Conservation (phyloP, 2,888 invertebrate species). For the Agrochola lychnidis region DNA sequence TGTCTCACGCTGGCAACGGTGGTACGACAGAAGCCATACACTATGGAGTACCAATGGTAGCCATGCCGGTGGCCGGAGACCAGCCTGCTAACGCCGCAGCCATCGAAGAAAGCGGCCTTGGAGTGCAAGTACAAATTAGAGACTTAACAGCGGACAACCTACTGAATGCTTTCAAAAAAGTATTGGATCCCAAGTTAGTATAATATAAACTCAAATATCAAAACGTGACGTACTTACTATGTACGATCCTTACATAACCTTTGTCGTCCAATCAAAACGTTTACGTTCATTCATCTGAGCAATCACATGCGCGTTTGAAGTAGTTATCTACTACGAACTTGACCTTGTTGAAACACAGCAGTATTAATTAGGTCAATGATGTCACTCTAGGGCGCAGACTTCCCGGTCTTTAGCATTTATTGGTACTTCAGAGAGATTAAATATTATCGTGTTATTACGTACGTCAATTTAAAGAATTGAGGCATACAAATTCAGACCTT, state of each 20-base stretch:
- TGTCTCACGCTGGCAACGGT: constrained; percentile 91
- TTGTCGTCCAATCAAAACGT: not conserved
- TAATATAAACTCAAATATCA: not conserved
- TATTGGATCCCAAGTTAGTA: constrained; percentile 90
- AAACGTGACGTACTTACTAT: not conserved
- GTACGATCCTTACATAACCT: not conserved
- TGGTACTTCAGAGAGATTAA: not conserved
- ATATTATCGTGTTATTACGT: not conserved
- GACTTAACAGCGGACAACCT: constrained; percentile 88
- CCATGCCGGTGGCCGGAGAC: constrained; percentile 91
- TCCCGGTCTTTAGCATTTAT: not conserved
- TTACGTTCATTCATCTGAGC: not conserved
- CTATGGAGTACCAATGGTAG: constrained; percentile 91
- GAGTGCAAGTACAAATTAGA: constrained; percentile 85
- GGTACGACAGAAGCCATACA: constrained; percentile 91
- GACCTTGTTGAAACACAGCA: constrained; percentile 2
- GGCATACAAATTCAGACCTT: not conserved
- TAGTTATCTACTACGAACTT: not conserved
- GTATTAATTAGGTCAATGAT: not conserved
- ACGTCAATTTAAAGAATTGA: not conserved
- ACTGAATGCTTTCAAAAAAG: constrained; percentile 86
- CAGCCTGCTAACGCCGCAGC: constrained; percentile 91
- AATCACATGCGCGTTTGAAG: not conserved
- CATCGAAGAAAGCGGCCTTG: constrained; percentile 90
- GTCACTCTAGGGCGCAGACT: not conserved